phyloP scores from a whole-genome alignment of 2,797 vertebrate species.

The Nothura maculosa region DNA sequence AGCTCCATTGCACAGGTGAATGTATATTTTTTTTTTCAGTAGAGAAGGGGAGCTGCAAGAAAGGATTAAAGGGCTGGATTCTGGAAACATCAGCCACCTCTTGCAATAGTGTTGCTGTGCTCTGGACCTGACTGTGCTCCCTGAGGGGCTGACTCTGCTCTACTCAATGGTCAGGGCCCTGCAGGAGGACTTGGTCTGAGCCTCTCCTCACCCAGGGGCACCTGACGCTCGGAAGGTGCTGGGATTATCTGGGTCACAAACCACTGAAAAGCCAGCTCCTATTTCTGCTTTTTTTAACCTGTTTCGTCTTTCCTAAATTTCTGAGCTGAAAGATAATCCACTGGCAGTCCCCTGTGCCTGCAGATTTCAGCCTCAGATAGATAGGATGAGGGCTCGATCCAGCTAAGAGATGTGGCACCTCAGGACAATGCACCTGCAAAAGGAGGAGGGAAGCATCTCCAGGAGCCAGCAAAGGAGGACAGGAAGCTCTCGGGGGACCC shows the following conservation, averaged over 20 bases:
- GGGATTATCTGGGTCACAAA: background rate
- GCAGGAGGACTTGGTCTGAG: accelerated
- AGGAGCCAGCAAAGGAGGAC: background rate
- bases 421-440: background rate
- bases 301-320: background rate
- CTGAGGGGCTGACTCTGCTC: accelerated
- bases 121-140: background rate
- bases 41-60: background rate
- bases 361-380: background rate
- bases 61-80: background rate
- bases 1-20: background rate
- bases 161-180: background rate
- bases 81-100: accelerated
- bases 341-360: background rate
- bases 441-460: background rate
- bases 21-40: background rate
- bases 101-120: accelerated
- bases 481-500: background rate
- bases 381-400: background rate
- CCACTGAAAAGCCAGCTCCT: background rate
- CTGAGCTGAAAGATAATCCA: background rate
- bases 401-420: background rate
- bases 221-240: accelerated
- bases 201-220: background rate
- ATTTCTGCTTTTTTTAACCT: background rate